A percentile compares a stretch with the other conserved stretches of the same genome.
phyloP scores from a whole-genome alignment of 2,113 vertebrate species.

The Eubucco bourcierii region DNA sequence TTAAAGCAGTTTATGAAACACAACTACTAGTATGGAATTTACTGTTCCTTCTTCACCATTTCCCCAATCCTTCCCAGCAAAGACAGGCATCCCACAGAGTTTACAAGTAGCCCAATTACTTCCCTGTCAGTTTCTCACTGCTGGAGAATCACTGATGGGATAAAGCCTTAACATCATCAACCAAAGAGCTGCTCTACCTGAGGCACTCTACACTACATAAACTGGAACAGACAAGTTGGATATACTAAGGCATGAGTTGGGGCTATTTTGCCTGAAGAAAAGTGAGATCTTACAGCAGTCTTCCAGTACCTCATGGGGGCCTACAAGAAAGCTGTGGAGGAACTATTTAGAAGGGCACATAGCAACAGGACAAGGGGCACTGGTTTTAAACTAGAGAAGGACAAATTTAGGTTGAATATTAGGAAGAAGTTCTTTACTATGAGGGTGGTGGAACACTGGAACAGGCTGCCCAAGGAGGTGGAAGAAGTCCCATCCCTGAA shows the following conservation, averaged over 20 bases:
- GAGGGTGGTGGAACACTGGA: too few relatives aligned
- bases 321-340: too few relatives aligned
- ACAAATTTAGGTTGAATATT: too few relatives aligned
- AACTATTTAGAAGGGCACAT: too few relatives aligned
- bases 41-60: neutral
- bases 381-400: too few relatives aligned
- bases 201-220: neutral
- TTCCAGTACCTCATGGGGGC: too few relatives aligned
- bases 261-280: too few relatives aligned
- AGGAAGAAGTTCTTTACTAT: too few relatives aligned
- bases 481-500: too few relatives aligned
- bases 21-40: neutral
- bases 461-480: too few relatives aligned
- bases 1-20: neutral
- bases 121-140: conserved; percentile 31
- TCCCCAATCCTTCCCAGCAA: neutral
- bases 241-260: neutral
- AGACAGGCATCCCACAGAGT: conserved; percentile 21
- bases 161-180: conserved; percentile 32
- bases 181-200: conserved; percentile 41
- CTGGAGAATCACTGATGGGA: conserved; percentile 24
- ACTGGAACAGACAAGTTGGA: neutral
- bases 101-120: conserved; percentile 47
- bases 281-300: too few relatives aligned
- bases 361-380: too few relatives aligned